phyloP scores from a whole-genome alignment of 2,888 invertebrate genomes.

The Prosopocoilus inquinatus region DNA sequence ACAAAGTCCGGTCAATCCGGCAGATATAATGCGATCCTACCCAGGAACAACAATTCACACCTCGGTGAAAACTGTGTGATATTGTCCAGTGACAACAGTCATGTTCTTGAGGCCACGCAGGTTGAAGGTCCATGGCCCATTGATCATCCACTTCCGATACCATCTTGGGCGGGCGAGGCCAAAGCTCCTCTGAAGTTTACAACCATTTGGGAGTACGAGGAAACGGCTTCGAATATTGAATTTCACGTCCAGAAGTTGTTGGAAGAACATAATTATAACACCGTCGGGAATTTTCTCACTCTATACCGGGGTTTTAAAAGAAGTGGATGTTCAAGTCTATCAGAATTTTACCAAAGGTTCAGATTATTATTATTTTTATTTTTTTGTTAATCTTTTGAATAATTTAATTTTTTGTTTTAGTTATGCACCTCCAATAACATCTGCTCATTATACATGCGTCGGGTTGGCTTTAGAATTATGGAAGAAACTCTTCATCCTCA shows the following conservation, averaged over 20 bases:
- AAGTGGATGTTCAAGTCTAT: slow-evolving; percentile 63
- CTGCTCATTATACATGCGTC: slow-evolving; percentile 83
- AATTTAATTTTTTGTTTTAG: slow-evolving; percentile 29
- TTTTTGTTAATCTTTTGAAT: background rate
- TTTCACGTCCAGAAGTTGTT: slow-evolving; percentile 75
- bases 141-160: slow-evolving; percentile 72
- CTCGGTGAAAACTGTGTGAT: slow-evolving; percentile 22
- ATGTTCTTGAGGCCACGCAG: slow-evolving; percentile 46
- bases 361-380: background rate
- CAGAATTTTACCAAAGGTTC: slow-evolving; percentile 67
- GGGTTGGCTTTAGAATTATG: slow-evolving; percentile 82
- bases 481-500: slow-evolving; percentile 60
- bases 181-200: slow-evolving; percentile 55
- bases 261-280: slow-evolving; percentile 85
- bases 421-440: slow-evolving; percentile 76
- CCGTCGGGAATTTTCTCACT: slow-evolving; percentile 78
- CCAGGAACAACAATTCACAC: slow-evolving; percentile 48
- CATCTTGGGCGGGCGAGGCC: slow-evolving; percentile 62
- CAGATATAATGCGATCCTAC: slow-evolving; percentile 33
- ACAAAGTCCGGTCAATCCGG: slow-evolving; percentile 50
- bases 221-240: slow-evolving; percentile 76
- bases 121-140: slow-evolving; percentile 62
- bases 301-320: slow-evolving; percentile 65
- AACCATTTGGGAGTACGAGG: slow-evolving; percentile 69
- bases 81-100: slow-evolving; percentile 26